Evolutionary conservation across 2,888 invertebrate genomes (phyloP), one percentile per base, ranked within the genome.

Genomic region (Apodemia mormo): DNA sequence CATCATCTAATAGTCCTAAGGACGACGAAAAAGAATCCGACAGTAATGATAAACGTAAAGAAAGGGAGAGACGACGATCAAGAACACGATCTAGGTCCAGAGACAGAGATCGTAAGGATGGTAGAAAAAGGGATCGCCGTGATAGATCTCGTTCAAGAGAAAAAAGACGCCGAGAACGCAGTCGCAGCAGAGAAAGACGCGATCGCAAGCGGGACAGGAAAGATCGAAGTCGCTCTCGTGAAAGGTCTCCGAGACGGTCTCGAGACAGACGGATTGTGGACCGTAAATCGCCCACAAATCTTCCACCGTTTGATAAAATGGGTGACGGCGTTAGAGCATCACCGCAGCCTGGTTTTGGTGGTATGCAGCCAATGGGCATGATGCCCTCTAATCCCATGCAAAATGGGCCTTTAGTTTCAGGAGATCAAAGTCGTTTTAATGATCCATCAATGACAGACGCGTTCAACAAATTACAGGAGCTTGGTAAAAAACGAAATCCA

Each of bases 401-500:
- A 65, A 85, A 84, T 70, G 81, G 80, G 1, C 80, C 82, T 2
- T 65, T 78, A 54, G 74, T 52, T 30, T 52, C 49, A 33, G 66
- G 68, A 9, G 64, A 73, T 2, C 71, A 56, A 30, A 81, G 71
- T 67, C 84, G 87, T 1, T 90, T 86, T 77, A 82, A 72, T 72
- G 92, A 91, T 72, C 82, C 87, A 1, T 68, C 84, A 12, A 83
- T 90, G 70, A 76, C 81, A 0, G 92, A 91, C 2, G 79, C 92
- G 6, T 85, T 87, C 70, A 88, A 75, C 69, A 90, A 91, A 71
- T 79, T 93, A 52, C 89, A 92, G 72, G 92, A 94, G 72, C 76
- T 93, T 30, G 94, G 94, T 56, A 94, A 94, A 70, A 94, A 95
- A 67, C 91, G 95, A 4, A 95, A 95, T 78, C 94, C 95, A 0